Evolutionary conservation across 2,888 invertebrate species (phyloP), one percentile per base, ranked within the genome.

Genomic region (Caenorhabditis sp.): DNA sequence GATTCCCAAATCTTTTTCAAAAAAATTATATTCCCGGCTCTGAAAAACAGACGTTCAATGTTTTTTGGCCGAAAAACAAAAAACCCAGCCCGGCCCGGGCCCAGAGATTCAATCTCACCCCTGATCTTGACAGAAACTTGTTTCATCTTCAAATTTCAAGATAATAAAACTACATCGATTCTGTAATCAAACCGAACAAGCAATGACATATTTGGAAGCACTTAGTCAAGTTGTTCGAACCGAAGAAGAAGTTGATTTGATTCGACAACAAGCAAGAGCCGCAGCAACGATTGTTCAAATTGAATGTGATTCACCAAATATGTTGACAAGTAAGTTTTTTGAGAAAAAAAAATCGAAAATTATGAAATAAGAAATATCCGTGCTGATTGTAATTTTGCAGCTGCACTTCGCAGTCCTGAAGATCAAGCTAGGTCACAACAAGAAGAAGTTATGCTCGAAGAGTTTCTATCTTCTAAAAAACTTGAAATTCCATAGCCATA

Each of bases 361-460:
- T 14, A 21, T 8, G 8, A 53, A 53, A 53, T 53, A 17, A 14
- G 5, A 17, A 43, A 43, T 43, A 43, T 17, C 31, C n/a, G n/a
- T n/a, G n/a, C n/a, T n/a, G 36, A 36, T 43, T 10, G 17, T 43
- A 17, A 43, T 14, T 4, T 50, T 66, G 17, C 57, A 62, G 59
- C 62, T 6, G 58, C 66, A 0, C 59, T 74, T 31, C 69, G 66
- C 17, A 54, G 63, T 26, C 76, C 79, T 3, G 77, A 73, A 65
- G 81, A 81, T 62, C 68, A 54, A 19, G 66, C 53, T 0, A 64
- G 73, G 21, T 71, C 63, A 14, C 64, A 69, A 31, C 78, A 81
- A 49, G 81, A 81, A 66, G 77, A 81, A 62, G 75, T 81, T n/a
- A 80, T 81, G 77, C 69, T 81, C 19, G 81, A 81, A 55, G 78